Conservation (phyloP, 2,113 vertebrate species). For the Brachyistius frenatus region DNA sequence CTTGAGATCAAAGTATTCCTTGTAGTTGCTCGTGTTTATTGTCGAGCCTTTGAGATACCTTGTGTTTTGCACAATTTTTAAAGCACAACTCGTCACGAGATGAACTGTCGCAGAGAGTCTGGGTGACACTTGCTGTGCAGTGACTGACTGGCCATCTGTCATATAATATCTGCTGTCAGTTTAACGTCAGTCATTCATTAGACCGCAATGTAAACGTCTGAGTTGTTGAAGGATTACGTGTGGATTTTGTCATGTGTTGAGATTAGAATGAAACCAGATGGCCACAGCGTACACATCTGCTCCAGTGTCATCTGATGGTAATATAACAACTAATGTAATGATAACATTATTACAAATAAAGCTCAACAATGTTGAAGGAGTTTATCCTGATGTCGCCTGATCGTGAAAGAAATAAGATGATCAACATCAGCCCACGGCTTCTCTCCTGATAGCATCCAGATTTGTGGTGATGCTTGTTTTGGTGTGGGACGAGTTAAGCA, state of each 20-base stretch:
- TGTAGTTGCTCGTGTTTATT: slow-evolving; percentile 11
- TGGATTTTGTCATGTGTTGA: not conserved
- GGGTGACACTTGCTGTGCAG: slow-evolving; percentile 26
- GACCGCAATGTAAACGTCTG: slow-evolving; percentile 9
- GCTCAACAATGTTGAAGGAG: not conserved
- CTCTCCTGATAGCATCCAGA: not conserved
- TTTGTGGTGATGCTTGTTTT: slow-evolving; percentile 2
- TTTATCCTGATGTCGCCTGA: not conserved
- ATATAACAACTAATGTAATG: not conserved
- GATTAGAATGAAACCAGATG: not conserved
- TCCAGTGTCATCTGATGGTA: not conserved
- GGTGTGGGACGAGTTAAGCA: slow-evolving; percentile 17
- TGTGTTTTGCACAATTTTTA: slow-evolving; percentile 15
- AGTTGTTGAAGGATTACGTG: not conserved
- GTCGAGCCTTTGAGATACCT: slow-evolving; percentile 12
- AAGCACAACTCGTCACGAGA: slow-evolving; percentile 27
- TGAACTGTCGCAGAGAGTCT: slow-evolving; percentile 34
- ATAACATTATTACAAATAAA: not conserved
- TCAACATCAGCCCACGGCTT: not conserved
- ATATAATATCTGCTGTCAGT: slow-evolving; percentile 25
- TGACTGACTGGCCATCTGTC: slow-evolving; percentile 54
- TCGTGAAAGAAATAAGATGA: not conserved
- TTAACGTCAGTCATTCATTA: slow-evolving; percentile 29
- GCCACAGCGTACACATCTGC: too few relatives aligned
- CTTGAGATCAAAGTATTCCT: not conserved